Evolutionary conservation across 2,888 invertebrate species (phyloP), one percentile per base, ranked within the genome.

Genomic region (Azorinus chamasolen): DNA sequence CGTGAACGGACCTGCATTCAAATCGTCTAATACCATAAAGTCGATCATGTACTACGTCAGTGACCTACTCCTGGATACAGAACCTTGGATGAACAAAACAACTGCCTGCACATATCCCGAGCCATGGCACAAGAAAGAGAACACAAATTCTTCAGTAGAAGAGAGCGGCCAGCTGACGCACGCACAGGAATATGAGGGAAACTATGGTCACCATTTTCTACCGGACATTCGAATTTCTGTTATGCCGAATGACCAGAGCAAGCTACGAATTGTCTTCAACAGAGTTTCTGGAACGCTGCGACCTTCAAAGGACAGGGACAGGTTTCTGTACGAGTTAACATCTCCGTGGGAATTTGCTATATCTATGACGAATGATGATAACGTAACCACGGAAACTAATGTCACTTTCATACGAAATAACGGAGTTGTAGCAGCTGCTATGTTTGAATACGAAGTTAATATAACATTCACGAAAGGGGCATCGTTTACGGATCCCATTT

Each of bases 31-130:
- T 4, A 32, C 32, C 32, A 6, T 32, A 10, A 32, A 32, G 32
- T 32, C 32, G 5, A 32, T 10, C 32, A 32, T 32, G n/a, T 55
- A 39, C 39, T 27, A 20, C 39, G 55, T 39, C 10, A 32, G 16
- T 6, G 92, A 92, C 75, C 39, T 91, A 12, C 66, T 91, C 20
- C 65, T 91, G 6, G 87, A 85, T 0, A 80, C 87, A 61, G 65
- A 72, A 2, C 88, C 87, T 0, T 92, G 92, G 92, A 55, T 92
- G 18, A 89, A 92, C 72, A 32, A 50, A 18, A 73, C 90, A 10
- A 88, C 88, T 2, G 83, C 84, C 6, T 92, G 92, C 77, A 80
- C 87, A 5, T 90, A 83, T 66, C 92, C 91, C 0, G 79, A 77
- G n/a, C 90, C 90, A 1, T 90, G 87, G 87, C 63, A 45, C 3